Base-by-base conservation (phyloP, 2,888 invertebrate species). In the Drosophila eohydei region DNA sequence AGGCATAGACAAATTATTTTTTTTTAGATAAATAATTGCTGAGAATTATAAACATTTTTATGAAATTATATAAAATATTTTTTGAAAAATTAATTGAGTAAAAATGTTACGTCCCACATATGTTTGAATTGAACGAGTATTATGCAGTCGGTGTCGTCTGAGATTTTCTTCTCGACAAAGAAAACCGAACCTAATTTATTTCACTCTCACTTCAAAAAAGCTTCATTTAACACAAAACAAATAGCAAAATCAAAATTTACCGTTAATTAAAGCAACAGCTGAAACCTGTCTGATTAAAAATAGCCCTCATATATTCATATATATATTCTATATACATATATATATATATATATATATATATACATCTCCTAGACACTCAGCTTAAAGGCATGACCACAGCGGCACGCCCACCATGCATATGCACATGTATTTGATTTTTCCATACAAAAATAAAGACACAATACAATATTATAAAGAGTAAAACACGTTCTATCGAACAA, bases 401-500 rank as follows among this genome's bases (percentile, higher is more conserved):
- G 56, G 43, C 56, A 43, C 43, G 56, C 41, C 41, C 21, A n/a
- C 26, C 9, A 50, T 12, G 12, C 50, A 21, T 28, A n/a, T 8
- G n/a, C 21, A 52, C 26, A 52, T 36, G 28, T 36, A 34, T 48
- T 48, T 30, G 4, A 3, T 48, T 52, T 36, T 38, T 38, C 38
- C 21, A 26, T 38, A 40, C 11, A 55, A 30, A 16, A 34, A 32
- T 30, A 6, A 11, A 46, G 16, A 26, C 12, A 48, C 21, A 58
- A 52, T 12, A 44, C 14, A 40, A 54, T 11, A 11, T 40, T n/a
- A 40, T 58, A 50, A 26, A 43, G 26, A 16, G 3, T n/a, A 32
- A 79, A 88, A 82, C 83, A 41, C 80, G 83, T 88, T 85, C 70
- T 74, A 73, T 38, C 58, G 61, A 66, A 57, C 11, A 32, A 50